Percentiles rank a stretch among this genome's conserved stretches.
Evolutionary conservation across 30 jellyfish, hydroid and myxozoan species (phyloP).

Genomic region (Kudoa iwatai): DNA sequence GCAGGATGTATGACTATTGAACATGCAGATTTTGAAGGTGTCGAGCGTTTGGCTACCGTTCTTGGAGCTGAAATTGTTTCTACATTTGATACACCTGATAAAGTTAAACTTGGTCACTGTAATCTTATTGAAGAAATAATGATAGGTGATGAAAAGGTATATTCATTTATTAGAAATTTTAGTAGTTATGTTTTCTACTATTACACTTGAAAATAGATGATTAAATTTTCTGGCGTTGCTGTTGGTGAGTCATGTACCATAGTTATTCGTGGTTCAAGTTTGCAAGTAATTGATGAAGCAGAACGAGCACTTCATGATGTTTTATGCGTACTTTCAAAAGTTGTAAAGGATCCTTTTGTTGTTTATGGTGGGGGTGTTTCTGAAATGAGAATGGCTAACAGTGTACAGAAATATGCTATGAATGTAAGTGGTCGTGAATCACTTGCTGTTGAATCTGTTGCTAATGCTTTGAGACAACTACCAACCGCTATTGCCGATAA

Average conservation of each 20-base stretch:
- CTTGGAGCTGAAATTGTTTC: conserved; percentile 75
- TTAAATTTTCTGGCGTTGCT: conserved; percentile 43
- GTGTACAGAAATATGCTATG: conserved; percentile 32
- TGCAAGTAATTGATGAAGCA: conserved; percentile 66
- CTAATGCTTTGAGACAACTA: conserved; percentile 39
- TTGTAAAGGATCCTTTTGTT: conserved; percentile 38
- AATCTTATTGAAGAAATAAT: conserved; percentile 48
- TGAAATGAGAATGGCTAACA: conserved; percentile 79
- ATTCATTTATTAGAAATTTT: too few relatives aligned
- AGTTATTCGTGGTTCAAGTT: conserved; percentile 66
- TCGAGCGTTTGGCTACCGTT: conserved; percentile 51
- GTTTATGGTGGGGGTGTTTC: conserved; percentile 67
- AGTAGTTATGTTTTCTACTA: too few relatives aligned
- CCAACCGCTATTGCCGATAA: conserved; percentile 84
- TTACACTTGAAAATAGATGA: too few relatives aligned
- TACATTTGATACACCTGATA: conserved; percentile 59
- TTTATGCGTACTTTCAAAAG: conserved; percentile 35
- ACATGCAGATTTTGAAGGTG: conserved; percentile 93
- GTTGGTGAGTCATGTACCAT: conserved; percentile 88
- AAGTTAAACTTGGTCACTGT: conserved; percentile 40
- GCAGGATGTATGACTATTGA: conserved; percentile 84
- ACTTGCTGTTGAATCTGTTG: conserved; percentile 47
- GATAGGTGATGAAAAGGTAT: conserved; percentile 95
- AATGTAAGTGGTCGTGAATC: conserved; percentile 78
- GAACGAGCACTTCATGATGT: conserved; percentile 89